These are phyloP conservation scores for Strix aluco DNA, from an alignment of 2,113 vertebrate genomes.

Conservation along the genomic window DNA sequence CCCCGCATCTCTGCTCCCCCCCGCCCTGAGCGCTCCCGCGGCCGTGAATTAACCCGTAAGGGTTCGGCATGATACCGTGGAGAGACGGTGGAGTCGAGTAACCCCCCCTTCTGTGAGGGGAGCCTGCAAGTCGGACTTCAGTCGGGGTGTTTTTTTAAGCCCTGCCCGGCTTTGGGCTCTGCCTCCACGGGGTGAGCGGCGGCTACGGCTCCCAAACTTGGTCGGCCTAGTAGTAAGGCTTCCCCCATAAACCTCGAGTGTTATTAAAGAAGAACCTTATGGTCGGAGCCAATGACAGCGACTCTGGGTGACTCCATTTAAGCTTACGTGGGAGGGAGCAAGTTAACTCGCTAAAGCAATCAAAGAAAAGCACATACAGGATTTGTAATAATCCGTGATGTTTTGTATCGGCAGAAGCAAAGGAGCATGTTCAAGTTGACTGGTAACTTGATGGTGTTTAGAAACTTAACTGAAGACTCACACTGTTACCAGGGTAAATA, in stretches of 20 bases:
- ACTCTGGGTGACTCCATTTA: not conserved
- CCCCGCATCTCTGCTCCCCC: too few relatives aligned
- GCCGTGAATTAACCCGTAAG: not conserved
- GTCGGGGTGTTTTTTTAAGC: not conserved
- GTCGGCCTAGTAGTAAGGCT: not conserved
- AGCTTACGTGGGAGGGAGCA: not conserved
- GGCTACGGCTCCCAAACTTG: not conserved
- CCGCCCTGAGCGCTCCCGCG: not conserved
- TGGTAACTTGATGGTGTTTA: not conserved
- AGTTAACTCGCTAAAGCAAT: not conserved
- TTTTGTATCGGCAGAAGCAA: not conserved
- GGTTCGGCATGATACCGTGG: not conserved
- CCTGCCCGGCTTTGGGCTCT: not conserved
- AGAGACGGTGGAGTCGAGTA: not conserved
- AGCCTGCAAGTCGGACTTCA: rapidly evolving
- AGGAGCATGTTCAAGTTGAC: not conserved
- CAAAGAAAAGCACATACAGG: rapidly evolving
- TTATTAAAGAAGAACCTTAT: not conserved
- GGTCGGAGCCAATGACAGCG: not conserved
- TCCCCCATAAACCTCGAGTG: not conserved
- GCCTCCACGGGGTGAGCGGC: not conserved
- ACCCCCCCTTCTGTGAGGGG: not conserved
- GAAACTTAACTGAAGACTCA: not conserved
- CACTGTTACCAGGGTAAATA: rapidly evolving
- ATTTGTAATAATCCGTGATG: not conserved